Evolutionary conservation across 2,113 vertebrate species (phyloP), one percentile per base, ranked within the genome.

Genomic region (Eudyptes chrysolophus): DNA sequence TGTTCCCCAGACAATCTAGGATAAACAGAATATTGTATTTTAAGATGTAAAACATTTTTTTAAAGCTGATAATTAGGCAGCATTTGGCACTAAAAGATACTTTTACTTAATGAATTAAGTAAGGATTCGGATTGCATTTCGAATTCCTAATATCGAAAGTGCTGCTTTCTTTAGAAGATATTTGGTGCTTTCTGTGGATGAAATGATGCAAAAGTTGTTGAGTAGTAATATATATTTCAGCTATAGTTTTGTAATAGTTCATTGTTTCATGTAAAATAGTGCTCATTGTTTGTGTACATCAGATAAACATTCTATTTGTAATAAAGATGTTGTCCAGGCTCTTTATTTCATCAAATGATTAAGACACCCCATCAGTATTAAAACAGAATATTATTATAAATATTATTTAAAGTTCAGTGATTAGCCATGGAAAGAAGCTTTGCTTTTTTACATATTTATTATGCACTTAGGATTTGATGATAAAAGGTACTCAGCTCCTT

Each of bases 1-100:
- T 93, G 78, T 90, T 98, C 98, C 97, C 96, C 81, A 97, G 97
- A 98, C 92, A 97, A 93, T 97, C 95, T 91, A 97, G 83, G 76
- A 95, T 97, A 98, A 98, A 98, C 95, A 98, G 97, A 97, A 98
- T 94, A 96, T 83, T 97, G 86, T 95, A 96, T 96, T 98, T 97
- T 97, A 98, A 98, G 94, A 97, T 96, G 93, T 94, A 97, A 98
- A 98, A 91, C 86, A 92, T 92, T 97, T 94, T 86, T 97, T 96
- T 96, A 97, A 97, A 96, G 84, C 87, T 84, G 86, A 77, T 97
- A 95, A 97, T 97, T 96, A 89, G 44, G 77, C 36, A 96, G 58
- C 79, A 90, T 90, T 96, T 96, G 55, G 55, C 58, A 90, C 64
- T 93, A 71, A 90, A 97, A 90, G 70, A 72, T 96, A 95, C 90